Conservation (phyloP, 2,888 invertebrate species). For the Tiphia femorata region DNA sequence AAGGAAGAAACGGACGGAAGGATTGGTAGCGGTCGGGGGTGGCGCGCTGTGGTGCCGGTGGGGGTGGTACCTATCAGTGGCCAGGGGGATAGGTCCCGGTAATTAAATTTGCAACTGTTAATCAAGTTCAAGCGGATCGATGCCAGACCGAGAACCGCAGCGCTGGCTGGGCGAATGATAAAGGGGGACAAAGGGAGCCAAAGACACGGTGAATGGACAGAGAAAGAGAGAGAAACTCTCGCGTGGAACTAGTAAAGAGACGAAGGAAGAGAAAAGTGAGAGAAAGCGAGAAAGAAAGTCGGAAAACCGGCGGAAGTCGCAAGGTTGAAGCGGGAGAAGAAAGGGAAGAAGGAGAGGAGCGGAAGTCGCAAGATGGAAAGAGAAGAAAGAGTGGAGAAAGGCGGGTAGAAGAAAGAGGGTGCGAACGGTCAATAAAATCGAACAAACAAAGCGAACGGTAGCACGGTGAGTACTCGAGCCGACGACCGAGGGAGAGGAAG, state of each 20-base stretch:
- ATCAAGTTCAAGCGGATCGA: slow-evolving; percentile 52
- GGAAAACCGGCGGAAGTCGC: neutral
- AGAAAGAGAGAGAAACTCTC: no score
- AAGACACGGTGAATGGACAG: no score
- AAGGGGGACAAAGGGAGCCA: slow-evolving; percentile 13
- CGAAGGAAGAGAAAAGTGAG: no score
- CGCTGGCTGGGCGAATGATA: neutral
- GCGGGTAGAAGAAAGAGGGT: no score
- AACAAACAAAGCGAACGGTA: slow-evolving; percentile 40
- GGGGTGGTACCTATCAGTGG: no score
- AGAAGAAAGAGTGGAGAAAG: slow-evolving; percentile 1
- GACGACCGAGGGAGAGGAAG: slow-evolving; percentile 33
- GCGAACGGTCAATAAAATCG: slow-evolving; percentile 40
- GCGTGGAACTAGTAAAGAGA: no score
- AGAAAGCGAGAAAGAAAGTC: slow-evolving; percentile 6
- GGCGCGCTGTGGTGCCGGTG: no score
- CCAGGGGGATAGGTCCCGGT: slow-evolving; percentile 37
- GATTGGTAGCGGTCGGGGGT: neutral
- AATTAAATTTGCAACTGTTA: slow-evolving; percentile 57
- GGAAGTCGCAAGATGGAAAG: slow-evolving; percentile 2
- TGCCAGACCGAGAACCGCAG: slow-evolving; percentile 15
- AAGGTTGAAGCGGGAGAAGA: slow-evolving; percentile 4
- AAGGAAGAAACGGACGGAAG: neutral
- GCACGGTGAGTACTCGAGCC: no score
- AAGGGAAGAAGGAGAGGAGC: slow-evolving; percentile 6